phyloP scores from a whole-genome alignment of 2,888 invertebrate species.

The Chaetoderma sp. region DNA sequence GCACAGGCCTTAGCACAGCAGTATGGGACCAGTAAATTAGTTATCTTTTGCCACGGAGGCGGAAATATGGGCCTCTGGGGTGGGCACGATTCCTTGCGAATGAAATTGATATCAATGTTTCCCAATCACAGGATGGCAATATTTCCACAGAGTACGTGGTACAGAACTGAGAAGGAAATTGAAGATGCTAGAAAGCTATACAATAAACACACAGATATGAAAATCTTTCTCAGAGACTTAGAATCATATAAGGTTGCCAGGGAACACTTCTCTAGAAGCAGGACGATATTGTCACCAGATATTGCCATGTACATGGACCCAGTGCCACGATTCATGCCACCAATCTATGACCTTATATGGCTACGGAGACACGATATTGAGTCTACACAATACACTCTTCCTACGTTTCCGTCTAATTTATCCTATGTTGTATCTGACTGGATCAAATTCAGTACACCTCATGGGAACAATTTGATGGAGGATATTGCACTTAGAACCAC shows the following conservation, averaged over 20 bases:
- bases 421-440: conserved; percentile 25
- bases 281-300: conserved; percentile 31
- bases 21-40: too few relatives aligned
- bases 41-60: too few relatives aligned
- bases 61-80: too few relatives aligned
- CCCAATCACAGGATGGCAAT: conserved; percentile 13
- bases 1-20: too few relatives aligned
- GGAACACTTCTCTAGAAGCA: conserved; percentile 16
- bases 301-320: conserved; percentile 32
- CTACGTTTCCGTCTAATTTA: conserved; percentile 13
- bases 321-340: conserved; percentile 23
- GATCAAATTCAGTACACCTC: conserved; percentile 23
- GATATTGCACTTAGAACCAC: conserved; percentile 22
- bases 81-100: conserved; percentile 4
- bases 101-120: conserved; percentile 17
- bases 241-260: conserved; percentile 14
- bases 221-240: conserved; percentile 24
- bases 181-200: conserved; percentile 5
- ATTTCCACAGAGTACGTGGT: conserved; percentile 31
- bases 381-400: conserved; percentile 14
- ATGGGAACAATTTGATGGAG: conserved; percentile 21
- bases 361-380: conserved; percentile 27
- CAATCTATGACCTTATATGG: conserved; percentile 38
- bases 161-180: background rate
- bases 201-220: conserved; percentile 17